Conservation (phyloP, 2,797 vertebrate species). For the Xenentodon cancila region DNA sequence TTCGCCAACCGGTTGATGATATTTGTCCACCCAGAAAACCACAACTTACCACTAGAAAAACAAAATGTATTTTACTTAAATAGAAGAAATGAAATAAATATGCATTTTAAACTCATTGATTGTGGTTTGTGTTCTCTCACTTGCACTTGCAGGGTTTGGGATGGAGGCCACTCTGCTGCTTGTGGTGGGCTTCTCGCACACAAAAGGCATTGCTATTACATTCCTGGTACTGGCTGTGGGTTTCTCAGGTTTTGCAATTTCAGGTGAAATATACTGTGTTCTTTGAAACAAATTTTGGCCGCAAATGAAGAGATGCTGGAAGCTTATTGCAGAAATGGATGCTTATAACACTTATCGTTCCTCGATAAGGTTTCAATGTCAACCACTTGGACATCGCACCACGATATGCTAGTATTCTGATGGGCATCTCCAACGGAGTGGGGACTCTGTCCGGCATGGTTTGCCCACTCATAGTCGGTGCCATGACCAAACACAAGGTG, state of each 20-base stretch:
- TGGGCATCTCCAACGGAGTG: conserved; percentile 94
- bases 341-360: background rate
- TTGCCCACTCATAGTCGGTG: conserved; percentile 91
- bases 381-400: conserved; percentile 95
- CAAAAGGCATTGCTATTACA: conserved; percentile 88
- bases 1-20: too few species aligned
- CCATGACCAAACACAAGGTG: conserved; percentile 94
- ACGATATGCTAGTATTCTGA: conserved; percentile 92
- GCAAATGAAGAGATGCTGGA: background rate
- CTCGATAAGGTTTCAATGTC: conserved; percentile 88
- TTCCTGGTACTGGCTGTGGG: conserved; percentile 93
- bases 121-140: background rate
- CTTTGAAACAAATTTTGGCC: background rate
- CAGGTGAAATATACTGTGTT: conserved; percentile 78
- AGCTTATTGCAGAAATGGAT: background rate
- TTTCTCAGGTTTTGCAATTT: conserved; percentile 94
- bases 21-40: background rate
- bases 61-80: background rate
- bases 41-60: background rate
- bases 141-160: conserved; percentile 85
- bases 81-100: background rate
- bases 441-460: conserved; percentile 95
- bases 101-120: background rate
- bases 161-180: conserved; percentile 92
- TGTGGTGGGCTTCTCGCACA: conserved; percentile 93